Evolutionary conservation across 2,888 invertebrate species (phyloP).

Genomic region (Drosophila cracens): DNA sequence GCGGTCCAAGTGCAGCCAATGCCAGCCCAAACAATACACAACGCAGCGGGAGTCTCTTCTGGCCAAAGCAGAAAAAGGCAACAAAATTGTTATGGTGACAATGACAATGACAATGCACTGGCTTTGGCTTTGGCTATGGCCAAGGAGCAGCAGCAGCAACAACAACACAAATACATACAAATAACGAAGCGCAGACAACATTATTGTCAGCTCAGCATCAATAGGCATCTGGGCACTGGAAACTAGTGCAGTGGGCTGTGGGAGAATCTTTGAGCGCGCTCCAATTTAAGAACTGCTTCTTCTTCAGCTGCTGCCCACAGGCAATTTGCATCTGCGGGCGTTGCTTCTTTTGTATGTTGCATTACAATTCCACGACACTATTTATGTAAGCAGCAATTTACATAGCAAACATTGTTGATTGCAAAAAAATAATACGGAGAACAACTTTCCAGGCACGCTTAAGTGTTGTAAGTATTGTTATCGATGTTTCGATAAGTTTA

Average conservation of each 20-base stretch:
- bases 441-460: background rate
- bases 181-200: constrained; percentile 57
- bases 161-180: constrained; percentile 14
- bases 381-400: constrained; percentile 30
- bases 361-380: constrained; percentile 27
- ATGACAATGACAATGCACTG: constrained; percentile 64
- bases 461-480: constrained; percentile 9
- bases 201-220: constrained; percentile 54
- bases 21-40: constrained; percentile 42
- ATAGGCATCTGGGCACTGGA: constrained; percentile 34
- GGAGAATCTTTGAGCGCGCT: constrained; percentile 44
- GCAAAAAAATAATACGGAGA: constrained; percentile 16
- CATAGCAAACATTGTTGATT: constrained; percentile 31
- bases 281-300: constrained; percentile 30
- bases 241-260: constrained; percentile 52
- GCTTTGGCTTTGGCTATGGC: constrained; percentile 34
- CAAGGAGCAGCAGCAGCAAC: constrained; percentile 25
- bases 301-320: constrained; percentile 33
- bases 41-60: constrained; percentile 45
- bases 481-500: background rate
- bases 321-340: constrained; percentile 50
- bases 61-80: constrained; percentile 56
- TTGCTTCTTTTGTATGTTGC: constrained; percentile 11
- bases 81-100: constrained; percentile 76
- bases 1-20: constrained; percentile 20